Percentiles rank a stretch among this genome's conserved stretches.
Conservation (phyloP, 2,797 vertebrate species). For the Acanthopagrus latus region DNA sequence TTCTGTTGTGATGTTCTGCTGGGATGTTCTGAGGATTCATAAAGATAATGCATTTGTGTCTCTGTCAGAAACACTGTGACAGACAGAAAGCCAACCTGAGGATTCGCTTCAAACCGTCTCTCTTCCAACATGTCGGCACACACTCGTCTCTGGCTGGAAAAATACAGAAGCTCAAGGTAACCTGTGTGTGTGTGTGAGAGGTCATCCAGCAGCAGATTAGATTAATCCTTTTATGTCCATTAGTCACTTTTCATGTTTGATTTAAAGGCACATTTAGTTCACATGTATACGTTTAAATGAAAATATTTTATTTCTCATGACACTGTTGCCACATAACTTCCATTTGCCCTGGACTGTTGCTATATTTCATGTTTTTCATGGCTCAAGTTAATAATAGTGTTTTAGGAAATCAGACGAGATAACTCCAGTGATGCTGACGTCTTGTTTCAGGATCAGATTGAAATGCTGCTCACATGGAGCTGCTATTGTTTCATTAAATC, state of each 20-base stretch:
- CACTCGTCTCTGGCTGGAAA: conserved; percentile 98
- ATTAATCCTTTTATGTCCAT: neutral
- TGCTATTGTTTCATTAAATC: too few relatives aligned
- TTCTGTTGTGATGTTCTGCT: too few relatives aligned
- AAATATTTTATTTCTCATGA: neutral
- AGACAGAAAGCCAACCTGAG: conserved; percentile 97
- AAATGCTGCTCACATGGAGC: too few relatives aligned
- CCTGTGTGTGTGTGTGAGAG: conserved; percentile 1
- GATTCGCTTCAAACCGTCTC: conserved; percentile 97
- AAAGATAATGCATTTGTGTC: neutral
- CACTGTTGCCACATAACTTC: neutral
- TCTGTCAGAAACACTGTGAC: conserved; percentile 95
- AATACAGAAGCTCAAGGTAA: conserved; percentile 98
- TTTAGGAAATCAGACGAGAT: neutral
- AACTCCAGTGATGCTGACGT: neutral
- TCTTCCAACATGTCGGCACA: conserved; percentile 97
- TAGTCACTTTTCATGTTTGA: neutral
- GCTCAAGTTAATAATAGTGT: neutral
- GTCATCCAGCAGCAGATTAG: neutral
- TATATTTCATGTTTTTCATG: neutral
- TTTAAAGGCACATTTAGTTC: neutral
- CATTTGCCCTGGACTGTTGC: neutral
- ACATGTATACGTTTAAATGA: neutral
- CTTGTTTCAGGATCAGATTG: neutral
- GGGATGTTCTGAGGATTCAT: neutral